A percentile compares a stretch with the other conserved stretches of the same genome.
These are phyloP conservation scores for Melanotaenia parkinsoni DNA, from an alignment of 2,797 vertebrate genomes.

Conservation along the genomic window DNA sequence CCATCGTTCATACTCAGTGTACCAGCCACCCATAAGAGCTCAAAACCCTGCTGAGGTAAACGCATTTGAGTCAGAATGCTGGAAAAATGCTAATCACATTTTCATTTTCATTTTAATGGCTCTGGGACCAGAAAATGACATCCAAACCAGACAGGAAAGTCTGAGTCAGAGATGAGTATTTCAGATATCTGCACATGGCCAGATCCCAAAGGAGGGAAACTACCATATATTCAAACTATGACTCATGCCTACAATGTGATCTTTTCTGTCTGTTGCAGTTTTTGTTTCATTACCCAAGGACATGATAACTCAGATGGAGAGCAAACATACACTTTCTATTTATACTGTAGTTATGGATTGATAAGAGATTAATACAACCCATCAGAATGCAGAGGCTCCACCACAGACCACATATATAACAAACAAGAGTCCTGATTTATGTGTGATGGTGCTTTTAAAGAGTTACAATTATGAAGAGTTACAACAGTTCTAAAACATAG, in stretches of 20 bases:
- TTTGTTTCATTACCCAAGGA: conserved; percentile 31
- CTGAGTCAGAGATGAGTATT: conserved; percentile 43
- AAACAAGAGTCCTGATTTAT: conserved; percentile 6
- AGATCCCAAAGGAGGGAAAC: conserved; percentile 39
- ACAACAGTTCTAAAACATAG: neutral
- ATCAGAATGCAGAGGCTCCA: neutral
- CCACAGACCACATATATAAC: conserved; percentile 8
- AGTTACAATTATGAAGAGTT: conserved; percentile 6
- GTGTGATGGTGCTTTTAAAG: neutral
- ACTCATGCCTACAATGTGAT: conserved; percentile 42
- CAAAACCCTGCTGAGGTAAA: conserved; percentile 47
- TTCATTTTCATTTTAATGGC: conserved; percentile 34
- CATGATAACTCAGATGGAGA: conserved; percentile 47
- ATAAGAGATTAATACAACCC: conserved; percentile 18
- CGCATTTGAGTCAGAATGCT: conserved; percentile 41
- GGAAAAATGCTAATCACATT: conserved; percentile 55
- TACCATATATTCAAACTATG: conserved; percentile 47
- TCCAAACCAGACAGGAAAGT: conserved; percentile 34
- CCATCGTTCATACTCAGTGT: conserved; percentile 54
- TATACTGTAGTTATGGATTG: conserved; percentile 11
- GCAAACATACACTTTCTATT: conserved; percentile 31
- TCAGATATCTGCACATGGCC: conserved; percentile 39
- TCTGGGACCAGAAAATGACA: conserved; percentile 14
- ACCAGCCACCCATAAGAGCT: conserved; percentile 36
- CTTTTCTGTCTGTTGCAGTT: conserved; percentile 40